Evolutionary conservation across 2,797 vertebrate species (phyloP), one percentile per base, ranked within the genome.

Genomic region (Arremon aurantiirostris): DNA sequence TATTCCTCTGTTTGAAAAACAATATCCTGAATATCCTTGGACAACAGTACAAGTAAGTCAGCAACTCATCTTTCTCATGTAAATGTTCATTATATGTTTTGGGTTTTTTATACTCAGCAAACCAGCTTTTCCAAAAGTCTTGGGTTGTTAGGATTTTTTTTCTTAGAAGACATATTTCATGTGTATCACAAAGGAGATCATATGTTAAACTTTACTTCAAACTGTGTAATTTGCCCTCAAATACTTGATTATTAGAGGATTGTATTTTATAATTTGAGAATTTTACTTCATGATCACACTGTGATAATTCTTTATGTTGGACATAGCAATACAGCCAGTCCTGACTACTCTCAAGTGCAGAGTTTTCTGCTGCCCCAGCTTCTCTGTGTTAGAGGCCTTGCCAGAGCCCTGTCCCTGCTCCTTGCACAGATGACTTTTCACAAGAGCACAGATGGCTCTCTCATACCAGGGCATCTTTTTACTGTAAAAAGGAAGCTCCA

Each of bases 1-100:
- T 94, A 98, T 99, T 86, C 98, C 98, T 1, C 97, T 98, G 94
- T 99, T 99, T 97, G 99, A 99, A 97, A 97, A 98, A 61, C 99
- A 99, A 60, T 98, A 99, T 90, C 98, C 99, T 6, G 98, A 98
- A 44, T 97, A 98, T 93, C 98, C 98, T 24, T 99, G 99, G 99
- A 97, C 97, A 82, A 87, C 90, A 0, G 97, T 99, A 27, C 98
- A 99, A 97, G 99, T 99, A 96, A 97, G 97, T 92, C 28, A 61
- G 46, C 7, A 42, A 9, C 75, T 88, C 18, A 9, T 90, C 41
- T 94, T 91, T 73, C 22, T 86, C 2, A 1, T 69, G 11, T 83
- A 64, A 83, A 65, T 55, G 10, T 44, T 82, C 27, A 8, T 57
- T 3, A 13, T 90, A 1, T 61, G 14, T 13, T 34, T 41, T 35